Base-by-base conservation (phyloP, 2,888 invertebrate genomes). In the Drymonia ruficornis region DNA sequence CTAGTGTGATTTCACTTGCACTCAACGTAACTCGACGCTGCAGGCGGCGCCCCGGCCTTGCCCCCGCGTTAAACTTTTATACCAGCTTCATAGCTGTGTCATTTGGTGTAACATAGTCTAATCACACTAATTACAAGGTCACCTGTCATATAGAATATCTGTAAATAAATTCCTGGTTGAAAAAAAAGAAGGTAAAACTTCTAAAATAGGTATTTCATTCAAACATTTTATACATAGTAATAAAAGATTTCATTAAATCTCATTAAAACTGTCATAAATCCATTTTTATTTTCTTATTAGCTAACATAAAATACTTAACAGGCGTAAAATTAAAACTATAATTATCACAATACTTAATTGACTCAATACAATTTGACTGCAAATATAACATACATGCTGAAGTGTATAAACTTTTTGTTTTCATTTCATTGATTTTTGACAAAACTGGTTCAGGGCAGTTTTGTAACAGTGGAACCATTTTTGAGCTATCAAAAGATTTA, bases 401-500 rank as follows among this genome's bases (percentile, higher is more conserved):
- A 40, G 82, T 83, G 61, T 86, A 86, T 40, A 79, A 67, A 23
- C 71, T 65, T 54, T 69, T 81, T 36, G 49, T 71, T 76, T 72
- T 83, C 13, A 83, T 72, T 61, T 84, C 78, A 72, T 76, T 77
- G 49, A 91, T 84, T 81, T 85, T 72, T 65, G 76, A 68, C 60
- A 81, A 54, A 40, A 81, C 42, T 29, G 66, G 42, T 53, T 81
- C 67, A 29, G 71, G 60, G 52, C 72, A 64, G 34, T 74, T 59
- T 52, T 75, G 69, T 51, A 94, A 72, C 47, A 91, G 61, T 36
- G 76, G 65, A 59, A 81, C 60, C 74, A 94, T 83, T 59, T 84
- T 85, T 40, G 71, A 65, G 11, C 68, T 64, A 65, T 94, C 94
- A 84, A 94, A 94, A 61, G 93, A 89, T 69, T 93, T 93, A 63